Evolutionary conservation across 2,888 invertebrate species (phyloP).

Genomic region (Machimus atricapillus): DNA sequence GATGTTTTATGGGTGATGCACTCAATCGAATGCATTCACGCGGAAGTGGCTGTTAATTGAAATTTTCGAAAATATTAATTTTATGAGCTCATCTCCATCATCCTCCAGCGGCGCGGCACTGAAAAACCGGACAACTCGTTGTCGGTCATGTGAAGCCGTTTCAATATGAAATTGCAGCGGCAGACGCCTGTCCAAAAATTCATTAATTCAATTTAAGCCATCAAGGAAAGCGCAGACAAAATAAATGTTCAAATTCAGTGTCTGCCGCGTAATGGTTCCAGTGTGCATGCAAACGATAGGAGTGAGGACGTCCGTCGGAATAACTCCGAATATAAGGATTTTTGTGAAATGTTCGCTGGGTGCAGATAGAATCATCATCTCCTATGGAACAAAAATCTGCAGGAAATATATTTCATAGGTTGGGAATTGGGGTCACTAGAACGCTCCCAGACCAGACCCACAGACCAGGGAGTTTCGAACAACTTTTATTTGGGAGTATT

Average conservation of each 20-base stretch:
- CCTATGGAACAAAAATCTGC: background rate
- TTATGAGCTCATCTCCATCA: background rate
- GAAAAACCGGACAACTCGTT: background rate
- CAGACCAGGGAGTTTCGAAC: background rate
- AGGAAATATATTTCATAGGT: background rate
- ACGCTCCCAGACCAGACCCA: background rate
- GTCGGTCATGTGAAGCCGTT: background rate
- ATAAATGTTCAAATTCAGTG: background rate
- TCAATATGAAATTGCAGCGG: background rate
- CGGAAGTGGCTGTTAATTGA: background rate
- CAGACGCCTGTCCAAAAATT: background rate
- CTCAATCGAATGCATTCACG: background rate
- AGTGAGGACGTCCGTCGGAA: background rate
- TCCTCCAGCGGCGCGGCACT: background rate
- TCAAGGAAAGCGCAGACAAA: background rate
- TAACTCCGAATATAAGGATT: background rate
- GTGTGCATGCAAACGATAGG: background rate
- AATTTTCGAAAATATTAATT: background rate
- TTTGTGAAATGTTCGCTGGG: background rate
- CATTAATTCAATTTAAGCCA: background rate
- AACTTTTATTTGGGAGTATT: constrained; percentile 17
- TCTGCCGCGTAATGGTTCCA: background rate
- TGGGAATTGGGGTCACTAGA: background rate
- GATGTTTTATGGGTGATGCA: background rate
- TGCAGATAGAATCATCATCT: background rate